These are phyloP conservation scores for Rhipidura dahli DNA, from an alignment of 2,113 vertebrate genomes.

Conservation along the genomic window DNA sequence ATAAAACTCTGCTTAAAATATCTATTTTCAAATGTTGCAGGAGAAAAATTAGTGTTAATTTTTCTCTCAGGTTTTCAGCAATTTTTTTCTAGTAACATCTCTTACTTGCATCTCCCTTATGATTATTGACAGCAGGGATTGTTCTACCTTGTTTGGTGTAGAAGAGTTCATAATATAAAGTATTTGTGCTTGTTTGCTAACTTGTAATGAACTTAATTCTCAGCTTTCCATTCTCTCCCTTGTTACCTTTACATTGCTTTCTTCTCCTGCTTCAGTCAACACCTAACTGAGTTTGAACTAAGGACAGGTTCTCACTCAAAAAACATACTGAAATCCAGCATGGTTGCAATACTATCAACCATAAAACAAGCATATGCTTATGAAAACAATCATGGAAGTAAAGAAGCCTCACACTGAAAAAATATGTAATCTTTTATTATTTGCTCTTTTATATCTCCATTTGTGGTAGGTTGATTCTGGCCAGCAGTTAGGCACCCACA, in stretches of 20 bases:
- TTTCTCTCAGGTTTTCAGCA: background rate
- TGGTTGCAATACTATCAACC: background rate
- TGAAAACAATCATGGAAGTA: background rate
- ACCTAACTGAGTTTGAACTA: background rate
- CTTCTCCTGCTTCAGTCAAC: background rate
- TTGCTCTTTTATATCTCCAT: background rate
- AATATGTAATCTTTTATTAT: background rate
- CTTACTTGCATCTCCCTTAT: background rate
- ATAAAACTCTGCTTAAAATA: background rate
- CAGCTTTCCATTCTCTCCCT: background rate
- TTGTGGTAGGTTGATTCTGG: fast-evolving
- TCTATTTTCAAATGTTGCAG: background rate
- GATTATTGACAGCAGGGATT: background rate
- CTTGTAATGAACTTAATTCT: background rate
- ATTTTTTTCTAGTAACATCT: background rate
- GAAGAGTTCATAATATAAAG: background rate
- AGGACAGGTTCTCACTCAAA: background rate
- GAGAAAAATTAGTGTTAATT: background rate
- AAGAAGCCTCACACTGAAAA: background rate
- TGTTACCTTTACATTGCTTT: background rate
- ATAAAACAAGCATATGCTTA: background rate
- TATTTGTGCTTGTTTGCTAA: background rate
- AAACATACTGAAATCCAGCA: background rate
- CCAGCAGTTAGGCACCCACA: background rate
- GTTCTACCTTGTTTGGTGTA: background rate